Conservation (phyloP, 2,797 vertebrate species). For the Dallia pectoralis region DNA sequence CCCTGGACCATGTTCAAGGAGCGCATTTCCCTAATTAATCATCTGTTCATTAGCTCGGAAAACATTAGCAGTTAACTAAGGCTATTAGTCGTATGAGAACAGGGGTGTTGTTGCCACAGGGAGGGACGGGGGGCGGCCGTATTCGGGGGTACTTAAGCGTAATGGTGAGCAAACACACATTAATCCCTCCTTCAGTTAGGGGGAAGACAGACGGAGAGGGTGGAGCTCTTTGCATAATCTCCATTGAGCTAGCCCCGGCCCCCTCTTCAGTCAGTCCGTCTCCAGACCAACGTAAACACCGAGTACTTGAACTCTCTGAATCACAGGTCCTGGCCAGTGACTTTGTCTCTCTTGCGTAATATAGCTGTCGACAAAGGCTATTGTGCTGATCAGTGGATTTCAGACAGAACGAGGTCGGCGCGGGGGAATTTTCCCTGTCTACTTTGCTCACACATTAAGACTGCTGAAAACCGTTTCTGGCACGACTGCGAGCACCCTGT, state of each 20-base stretch:
- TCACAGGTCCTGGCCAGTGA: conserved; percentile 2
- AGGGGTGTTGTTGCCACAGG: conserved; percentile 43
- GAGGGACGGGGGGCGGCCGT: conserved; percentile 43
- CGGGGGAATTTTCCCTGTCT: neutral
- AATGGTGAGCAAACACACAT: conserved; percentile 59
- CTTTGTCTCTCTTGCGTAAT: conserved; percentile 6
- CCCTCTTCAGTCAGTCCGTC: conserved; percentile 9
- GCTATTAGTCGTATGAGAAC: conserved; percentile 50
- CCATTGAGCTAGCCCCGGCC: conserved; percentile 4
- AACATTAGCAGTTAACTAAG: conserved; percentile 27
- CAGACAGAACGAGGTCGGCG: conserved; percentile 6
- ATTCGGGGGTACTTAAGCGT: conserved; percentile 54
- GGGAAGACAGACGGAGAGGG: conserved; percentile 31
- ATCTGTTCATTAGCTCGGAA: conserved; percentile 49
- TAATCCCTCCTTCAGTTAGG: conserved; percentile 40
- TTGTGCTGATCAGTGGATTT: conserved; percentile 7
- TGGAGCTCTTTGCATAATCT: conserved; percentile 12
- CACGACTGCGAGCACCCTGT: neutral
- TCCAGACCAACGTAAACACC: conserved; percentile 14
- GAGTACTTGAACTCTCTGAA: conserved; percentile 15
- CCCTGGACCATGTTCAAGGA: conserved; percentile 23
- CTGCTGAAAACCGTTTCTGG: conserved; percentile 1
- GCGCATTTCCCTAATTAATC: conserved; percentile 56
- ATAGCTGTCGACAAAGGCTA: neutral
- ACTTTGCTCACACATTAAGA: neutral